A percentile compares a stretch with the other conserved stretches of the same genome.
Conservation (phyloP, 1,140 invertebrate genomes). For the Plutomurus gul region DNA sequence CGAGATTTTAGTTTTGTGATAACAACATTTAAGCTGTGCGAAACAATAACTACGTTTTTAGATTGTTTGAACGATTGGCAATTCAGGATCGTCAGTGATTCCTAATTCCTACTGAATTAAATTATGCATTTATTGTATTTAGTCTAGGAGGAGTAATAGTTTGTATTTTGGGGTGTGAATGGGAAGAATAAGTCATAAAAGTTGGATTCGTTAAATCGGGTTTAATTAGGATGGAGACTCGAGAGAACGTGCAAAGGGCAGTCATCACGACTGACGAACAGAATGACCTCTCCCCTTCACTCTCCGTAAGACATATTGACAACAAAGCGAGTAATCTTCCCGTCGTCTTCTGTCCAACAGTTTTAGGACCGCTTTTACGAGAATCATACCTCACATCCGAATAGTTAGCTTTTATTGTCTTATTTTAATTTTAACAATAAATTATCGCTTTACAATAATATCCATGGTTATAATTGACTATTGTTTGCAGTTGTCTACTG, state of each 20-base stretch:
- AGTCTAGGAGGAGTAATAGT: no score
- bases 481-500: slow-evolving; percentile 72
- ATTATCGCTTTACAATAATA: slow-evolving; percentile 41
- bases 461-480: no score
- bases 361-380: slow-evolving; percentile 53
- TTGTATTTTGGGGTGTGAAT: no score
- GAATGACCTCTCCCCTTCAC: neutral
- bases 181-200: no score
- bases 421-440: neutral
- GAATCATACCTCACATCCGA: slow-evolving; percentile 78
- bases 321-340: slow-evolving; percentile 43
- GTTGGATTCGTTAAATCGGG: no score
- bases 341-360: slow-evolving; percentile 51
- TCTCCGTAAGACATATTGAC: slow-evolving; percentile 15
- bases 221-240: neutral
- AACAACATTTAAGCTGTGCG: no score
- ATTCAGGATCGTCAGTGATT: no score
- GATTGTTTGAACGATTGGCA: no score
- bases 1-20: no score
- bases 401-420: slow-evolving; percentile 66
- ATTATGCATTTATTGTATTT: no score
- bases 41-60: no score
- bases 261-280: slow-evolving; percentile 5
- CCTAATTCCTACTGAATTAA: no score
- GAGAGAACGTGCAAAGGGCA: neutral